These are phyloP conservation scores for Formica aserva DNA, from an alignment of 2,888 invertebrate genomes.

Conservation along the genomic window DNA sequence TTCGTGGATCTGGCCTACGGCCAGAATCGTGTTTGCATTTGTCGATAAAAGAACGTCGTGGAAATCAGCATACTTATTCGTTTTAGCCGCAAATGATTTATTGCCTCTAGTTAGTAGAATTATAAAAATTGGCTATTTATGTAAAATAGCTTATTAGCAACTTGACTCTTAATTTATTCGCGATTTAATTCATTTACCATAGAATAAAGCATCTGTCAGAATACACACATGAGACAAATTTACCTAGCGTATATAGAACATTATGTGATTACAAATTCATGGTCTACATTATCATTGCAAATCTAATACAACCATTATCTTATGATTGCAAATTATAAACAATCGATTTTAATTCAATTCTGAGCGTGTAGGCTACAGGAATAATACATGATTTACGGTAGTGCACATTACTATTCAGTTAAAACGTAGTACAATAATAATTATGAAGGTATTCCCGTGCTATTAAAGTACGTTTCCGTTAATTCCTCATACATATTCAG, in stretches of 20 bases:
- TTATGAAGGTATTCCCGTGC: constrained; percentile 47
- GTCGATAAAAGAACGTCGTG: constrained; percentile 68
- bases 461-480: constrained; percentile 53
- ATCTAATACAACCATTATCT: constrained; percentile 7
- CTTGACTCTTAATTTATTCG: not conserved
- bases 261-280: constrained; percentile 6
- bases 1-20: constrained; percentile 62
- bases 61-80: constrained; percentile 66
- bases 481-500: constrained; percentile 58
- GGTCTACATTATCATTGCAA: constrained; percentile 2
- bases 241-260: not conserved
- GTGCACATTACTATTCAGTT: constrained; percentile 34
- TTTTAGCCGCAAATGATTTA: constrained; percentile 51
- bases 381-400: constrained; percentile 26
- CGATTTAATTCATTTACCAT: not conserved
- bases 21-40: constrained; percentile 70
- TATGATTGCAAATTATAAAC: not conserved
- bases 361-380: not conserved
- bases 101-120: not conserved
- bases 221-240: not conserved
- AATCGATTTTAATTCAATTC: constrained; percentile 3
- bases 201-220: not conserved
- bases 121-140: not conserved
- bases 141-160: not conserved
- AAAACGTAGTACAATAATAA: constrained; percentile 42